These are phyloP conservation scores for Malaclemys terrapin DNA, from an alignment of 2,113 vertebrate genomes.

Conservation along the genomic window DNA sequence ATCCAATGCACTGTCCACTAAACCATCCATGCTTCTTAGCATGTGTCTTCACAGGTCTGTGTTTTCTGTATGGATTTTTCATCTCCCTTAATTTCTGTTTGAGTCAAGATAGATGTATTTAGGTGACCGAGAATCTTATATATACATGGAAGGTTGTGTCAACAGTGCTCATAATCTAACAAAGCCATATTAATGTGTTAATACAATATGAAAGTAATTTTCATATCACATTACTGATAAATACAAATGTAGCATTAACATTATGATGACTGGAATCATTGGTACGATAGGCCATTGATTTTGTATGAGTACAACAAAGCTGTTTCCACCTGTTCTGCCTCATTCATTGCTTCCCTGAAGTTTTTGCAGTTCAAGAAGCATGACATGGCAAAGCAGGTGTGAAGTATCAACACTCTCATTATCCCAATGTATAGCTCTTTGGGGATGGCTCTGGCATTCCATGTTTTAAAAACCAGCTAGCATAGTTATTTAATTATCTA, in stretches of 20 bases:
- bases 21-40: not conserved
- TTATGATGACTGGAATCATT: not conserved
- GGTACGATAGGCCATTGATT: slow-evolving; percentile 22
- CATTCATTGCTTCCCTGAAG: not conserved
- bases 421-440: not conserved
- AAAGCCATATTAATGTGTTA: not conserved
- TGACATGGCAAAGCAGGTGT: not conserved
- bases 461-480: not conserved
- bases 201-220: not conserved
- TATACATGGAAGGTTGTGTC: not conserved
- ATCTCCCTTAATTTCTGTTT: not conserved
- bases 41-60: not conserved
- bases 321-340: slow-evolving; percentile 25
- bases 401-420: not conserved
- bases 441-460: not conserved
- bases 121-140: not conserved
- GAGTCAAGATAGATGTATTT: not conserved
- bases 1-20: not conserved
- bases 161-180: not conserved
- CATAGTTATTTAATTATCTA: not conserved
- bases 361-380: not conserved
- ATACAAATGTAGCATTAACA: not conserved
- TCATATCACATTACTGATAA: not conserved
- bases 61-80: not conserved
- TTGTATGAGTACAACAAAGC: slow-evolving; percentile 36